A percentile compares a stretch with the other conserved stretches of the same genome.
Conservation (phyloP, 2,797 vertebrate species). For the Sebastiscus tertius region DNA sequence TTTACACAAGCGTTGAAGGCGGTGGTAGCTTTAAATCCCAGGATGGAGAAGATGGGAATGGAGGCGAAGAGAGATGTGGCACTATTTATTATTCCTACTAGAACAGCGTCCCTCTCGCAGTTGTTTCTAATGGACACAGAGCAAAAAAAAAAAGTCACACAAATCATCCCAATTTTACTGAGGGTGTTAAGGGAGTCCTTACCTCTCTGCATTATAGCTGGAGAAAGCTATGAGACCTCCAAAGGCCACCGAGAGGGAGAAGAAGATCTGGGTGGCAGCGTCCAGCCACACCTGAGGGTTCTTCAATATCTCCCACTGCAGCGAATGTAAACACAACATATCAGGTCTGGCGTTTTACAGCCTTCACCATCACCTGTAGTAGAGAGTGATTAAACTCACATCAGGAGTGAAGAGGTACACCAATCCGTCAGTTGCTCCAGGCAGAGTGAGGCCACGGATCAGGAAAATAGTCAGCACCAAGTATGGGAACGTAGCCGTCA, state of each 20-base stretch:
- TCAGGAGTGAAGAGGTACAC: constrained; percentile 90
- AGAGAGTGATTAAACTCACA: constrained; percentile 76
- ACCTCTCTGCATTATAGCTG: constrained; percentile 90
- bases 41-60: constrained; percentile 89
- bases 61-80: constrained; percentile 91
- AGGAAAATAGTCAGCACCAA: constrained; percentile 91
- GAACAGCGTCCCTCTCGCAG: constrained; percentile 89
- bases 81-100: constrained; percentile 90
- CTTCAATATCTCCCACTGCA: constrained; percentile 80
- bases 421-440: constrained; percentile 87
- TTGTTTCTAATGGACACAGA: constrained; percentile 84
- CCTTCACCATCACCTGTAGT: neutral
- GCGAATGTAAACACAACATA: neutral
- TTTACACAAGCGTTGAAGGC: constrained; percentile 81
- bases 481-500: constrained; percentile 91
- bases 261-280: constrained; percentile 94
- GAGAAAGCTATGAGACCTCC: constrained; percentile 93
- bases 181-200: constrained; percentile 17
- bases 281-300: constrained; percentile 92
- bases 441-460: constrained; percentile 86
- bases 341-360: neutral
- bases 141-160: neutral
- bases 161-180: neutral
- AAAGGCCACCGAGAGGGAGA: constrained; percentile 91
- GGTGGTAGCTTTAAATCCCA: constrained; percentile 92